phyloP scores from a whole-genome alignment of 2,888 invertebrate genomes.

The Ectropis crepuscularia region DNA sequence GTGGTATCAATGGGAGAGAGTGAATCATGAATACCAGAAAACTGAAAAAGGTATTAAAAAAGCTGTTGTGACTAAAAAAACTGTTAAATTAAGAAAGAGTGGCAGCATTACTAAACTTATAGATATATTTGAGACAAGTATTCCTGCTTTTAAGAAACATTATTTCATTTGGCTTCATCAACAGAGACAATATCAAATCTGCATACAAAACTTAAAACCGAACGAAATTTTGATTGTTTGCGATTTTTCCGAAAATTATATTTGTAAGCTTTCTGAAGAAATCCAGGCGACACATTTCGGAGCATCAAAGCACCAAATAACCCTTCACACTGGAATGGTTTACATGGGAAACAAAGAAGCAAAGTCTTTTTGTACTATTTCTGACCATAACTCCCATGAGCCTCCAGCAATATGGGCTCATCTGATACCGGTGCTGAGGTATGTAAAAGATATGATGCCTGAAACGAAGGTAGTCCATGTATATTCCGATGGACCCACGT shows the following conservation, averaged over 20 bases:
- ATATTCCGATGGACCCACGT: not conserved
- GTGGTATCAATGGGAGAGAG: no score
- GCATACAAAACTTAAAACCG: not conserved
- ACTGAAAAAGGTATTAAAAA: no score
- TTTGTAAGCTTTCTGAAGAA: not conserved
- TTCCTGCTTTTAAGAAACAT: no score
- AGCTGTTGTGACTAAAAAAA: no score
- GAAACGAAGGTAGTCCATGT: not conserved
- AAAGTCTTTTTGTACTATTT: not conserved
- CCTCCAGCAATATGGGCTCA: not conserved
- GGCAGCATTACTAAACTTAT: no score
- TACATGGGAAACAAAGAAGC: not conserved
- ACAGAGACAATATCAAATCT: not conserved
- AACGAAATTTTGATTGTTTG: not conserved
- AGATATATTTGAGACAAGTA: no score
- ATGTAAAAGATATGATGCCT: not conserved
- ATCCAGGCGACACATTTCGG: not conserved
- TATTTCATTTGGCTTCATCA: no score
- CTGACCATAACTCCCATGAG: not conserved
- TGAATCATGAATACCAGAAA: no score
- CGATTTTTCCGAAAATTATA: not conserved
- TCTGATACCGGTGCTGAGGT: not conserved
- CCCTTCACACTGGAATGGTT: not conserved
- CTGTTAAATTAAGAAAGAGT: no score
- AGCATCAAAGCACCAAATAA: not conserved